A percentile compares a stretch with the other conserved stretches of the same genome.
Evolutionary conservation across 2,113 vertebrate species (phyloP).

Genomic region (Gymnogyps californianus): DNA sequence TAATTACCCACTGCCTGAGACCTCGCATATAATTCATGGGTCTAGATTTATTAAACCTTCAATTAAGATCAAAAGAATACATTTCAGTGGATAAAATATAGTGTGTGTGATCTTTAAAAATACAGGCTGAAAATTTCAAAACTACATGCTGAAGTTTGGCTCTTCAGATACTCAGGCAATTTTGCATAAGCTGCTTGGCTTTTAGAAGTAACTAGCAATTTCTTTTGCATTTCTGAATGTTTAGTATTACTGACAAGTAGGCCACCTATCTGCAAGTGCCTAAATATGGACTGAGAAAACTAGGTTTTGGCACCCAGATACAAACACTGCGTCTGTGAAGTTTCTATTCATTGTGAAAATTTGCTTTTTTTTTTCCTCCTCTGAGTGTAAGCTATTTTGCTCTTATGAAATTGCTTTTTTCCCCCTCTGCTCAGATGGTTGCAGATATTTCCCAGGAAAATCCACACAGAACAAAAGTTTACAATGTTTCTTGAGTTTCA

Average conservation of each 20-base stretch:
- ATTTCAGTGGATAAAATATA: conserved; percentile 20
- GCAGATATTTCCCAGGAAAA: neutral
- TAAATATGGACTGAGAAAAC: conserved; percentile 50
- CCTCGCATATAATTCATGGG: conserved; percentile 41
- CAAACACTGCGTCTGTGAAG: neutral
- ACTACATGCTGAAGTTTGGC: neutral
- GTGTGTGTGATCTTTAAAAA: neutral
- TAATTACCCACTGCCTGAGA: conserved; percentile 24
- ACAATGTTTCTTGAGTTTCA: neutral
- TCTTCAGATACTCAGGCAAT: neutral
- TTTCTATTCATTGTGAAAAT: conserved; percentile 42
- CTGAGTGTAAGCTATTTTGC: neutral
- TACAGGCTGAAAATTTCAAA: neutral
- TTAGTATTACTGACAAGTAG: conserved; percentile 45
- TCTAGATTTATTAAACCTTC: conserved; percentile 51
- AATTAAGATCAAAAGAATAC: conserved; percentile 48
- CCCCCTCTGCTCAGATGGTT: neutral
- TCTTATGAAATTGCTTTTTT: neutral
- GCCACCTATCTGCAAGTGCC: conserved; percentile 25
- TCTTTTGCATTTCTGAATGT: neutral
- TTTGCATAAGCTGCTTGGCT: neutral
- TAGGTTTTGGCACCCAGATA: neutral
- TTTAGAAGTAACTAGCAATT: neutral
- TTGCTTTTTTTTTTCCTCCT: neutral
- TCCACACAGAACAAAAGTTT: neutral